Base-by-base conservation (phyloP, 2,797 vertebrate species). In the Morus bassanus region DNA sequence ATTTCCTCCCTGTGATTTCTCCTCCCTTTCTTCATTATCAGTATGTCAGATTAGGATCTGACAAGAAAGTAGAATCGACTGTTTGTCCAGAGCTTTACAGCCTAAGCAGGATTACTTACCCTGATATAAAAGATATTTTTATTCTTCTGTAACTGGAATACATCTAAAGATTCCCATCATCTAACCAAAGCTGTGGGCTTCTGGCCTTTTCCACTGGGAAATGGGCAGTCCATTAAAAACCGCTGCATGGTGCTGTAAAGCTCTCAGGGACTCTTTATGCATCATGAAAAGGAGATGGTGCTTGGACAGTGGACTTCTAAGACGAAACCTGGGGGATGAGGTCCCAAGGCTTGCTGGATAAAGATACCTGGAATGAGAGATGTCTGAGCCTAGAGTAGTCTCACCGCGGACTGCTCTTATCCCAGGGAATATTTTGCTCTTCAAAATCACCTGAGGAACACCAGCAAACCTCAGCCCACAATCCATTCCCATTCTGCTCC, bases 31-130 rank as follows among this genome's bases (percentile, higher is more conserved):
- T 96, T 97, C 92, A 92, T 97, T 97, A 97, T 97, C 97, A 89
- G 70, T 56, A 60, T 95, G 97, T 94, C 95, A 97, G 97, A 98
- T 98, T 97, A 97, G 90, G 88, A 97, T 97, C 96, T 94, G 96
- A 97, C 93, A 81, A 78, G 92, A 78, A 88, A 96, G 91, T 89
- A 39, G 88, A 95, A 96, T 93, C 48, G 15, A 95, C 92, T 91
- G 76, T 87, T 97, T 41, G 2, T 88, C 88, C 59, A 27, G 80
- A 84, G 83, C 82, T 97, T 97, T 96, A 94, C 88, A 95, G 94
- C 84, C 93, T 94, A 95, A 96, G 93, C 89, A 88, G 91, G 94
- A 98, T 98, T 97, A 97, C 92, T 96, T 93, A 84, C 86, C 65
- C 93, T 72, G 69, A 93, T 96, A 92, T 81, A 96, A 97, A 97